Evolutionary conservation across 1,140 invertebrate species (phyloP).

Genomic region (Wasmannia auropunctata): DNA sequence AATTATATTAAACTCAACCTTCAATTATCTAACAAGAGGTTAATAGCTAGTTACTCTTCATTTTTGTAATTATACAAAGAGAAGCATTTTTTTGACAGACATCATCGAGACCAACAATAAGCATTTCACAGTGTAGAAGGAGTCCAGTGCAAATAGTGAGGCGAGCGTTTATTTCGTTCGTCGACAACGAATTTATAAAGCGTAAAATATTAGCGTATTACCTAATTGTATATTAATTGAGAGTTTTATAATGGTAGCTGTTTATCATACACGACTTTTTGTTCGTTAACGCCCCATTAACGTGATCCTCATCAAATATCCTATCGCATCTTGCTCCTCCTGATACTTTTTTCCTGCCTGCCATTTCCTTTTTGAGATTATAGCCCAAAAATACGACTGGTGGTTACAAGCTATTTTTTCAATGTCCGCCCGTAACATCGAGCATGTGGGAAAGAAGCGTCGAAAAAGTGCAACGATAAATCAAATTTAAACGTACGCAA

Average conservation of each 20-base stretch:
- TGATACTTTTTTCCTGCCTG: constrained; percentile 34
- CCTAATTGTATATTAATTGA: constrained; percentile 65
- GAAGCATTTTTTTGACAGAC: not conserved
- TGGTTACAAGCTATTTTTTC: constrained; percentile 84
- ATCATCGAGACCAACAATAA: not conserved
- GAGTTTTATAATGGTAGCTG: constrained; percentile 70
- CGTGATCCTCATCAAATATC: constrained; percentile 15
- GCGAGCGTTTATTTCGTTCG: constrained; percentile 39
- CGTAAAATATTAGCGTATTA: constrained; percentile 65
- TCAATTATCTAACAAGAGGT: not conserved
- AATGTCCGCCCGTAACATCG: constrained; percentile 28
- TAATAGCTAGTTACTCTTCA: constrained; percentile 11
- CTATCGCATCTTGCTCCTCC: constrained; percentile 51
- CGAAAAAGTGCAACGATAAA: constrained; percentile 11
- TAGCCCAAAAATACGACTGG: constrained; percentile 84
- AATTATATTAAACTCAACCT: not conserved
- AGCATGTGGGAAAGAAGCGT: constrained; percentile 19
- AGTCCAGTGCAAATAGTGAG: not conserved
- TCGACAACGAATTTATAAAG: constrained; percentile 40
- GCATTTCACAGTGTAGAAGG: not conserved
- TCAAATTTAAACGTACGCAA: not conserved
- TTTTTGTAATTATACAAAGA: constrained; percentile 11
- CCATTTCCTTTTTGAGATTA: constrained; percentile 82
- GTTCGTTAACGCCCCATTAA: constrained; percentile 57
- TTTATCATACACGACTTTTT: constrained; percentile 59